Evolutionary conservation across 2,113 vertebrate species (phyloP).

Genomic region (Pseudopipra pipra): DNA sequence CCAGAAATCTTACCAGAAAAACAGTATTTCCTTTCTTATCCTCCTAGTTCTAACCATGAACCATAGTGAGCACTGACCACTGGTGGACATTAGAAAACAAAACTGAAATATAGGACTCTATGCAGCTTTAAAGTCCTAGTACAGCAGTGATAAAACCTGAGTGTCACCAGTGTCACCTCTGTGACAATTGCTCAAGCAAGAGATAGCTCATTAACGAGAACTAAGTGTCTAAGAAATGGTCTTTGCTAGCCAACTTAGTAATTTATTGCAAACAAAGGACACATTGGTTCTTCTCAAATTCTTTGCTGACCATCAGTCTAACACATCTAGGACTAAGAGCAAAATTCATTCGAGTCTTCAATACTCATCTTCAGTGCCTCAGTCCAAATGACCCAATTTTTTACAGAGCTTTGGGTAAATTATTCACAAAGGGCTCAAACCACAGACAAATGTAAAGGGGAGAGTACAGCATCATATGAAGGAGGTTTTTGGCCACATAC

Average conservation of each 20-base stretch:
- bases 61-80: background rate
- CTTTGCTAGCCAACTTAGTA: background rate
- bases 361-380: background rate
- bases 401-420: background rate
- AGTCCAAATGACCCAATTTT: background rate
- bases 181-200: background rate
- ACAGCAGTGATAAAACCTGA: background rate
- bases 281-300: background rate
- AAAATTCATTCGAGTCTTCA: background rate
- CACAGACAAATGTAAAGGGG: background rate
- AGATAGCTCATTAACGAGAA: background rate
- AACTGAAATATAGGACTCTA: background rate
- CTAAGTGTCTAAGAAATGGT: background rate
- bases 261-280: background rate
- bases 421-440: background rate
- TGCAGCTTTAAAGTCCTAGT: background rate
- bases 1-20: background rate
- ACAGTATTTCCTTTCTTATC: background rate
- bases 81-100: background rate
- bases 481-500: background rate
- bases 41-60: background rate
- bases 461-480: background rate
- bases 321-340: background rate
- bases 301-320: background rate
- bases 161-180: background rate